Conservation (phyloP, 2,113 vertebrate genomes). For the Eulacestoma nigropectus region DNA sequence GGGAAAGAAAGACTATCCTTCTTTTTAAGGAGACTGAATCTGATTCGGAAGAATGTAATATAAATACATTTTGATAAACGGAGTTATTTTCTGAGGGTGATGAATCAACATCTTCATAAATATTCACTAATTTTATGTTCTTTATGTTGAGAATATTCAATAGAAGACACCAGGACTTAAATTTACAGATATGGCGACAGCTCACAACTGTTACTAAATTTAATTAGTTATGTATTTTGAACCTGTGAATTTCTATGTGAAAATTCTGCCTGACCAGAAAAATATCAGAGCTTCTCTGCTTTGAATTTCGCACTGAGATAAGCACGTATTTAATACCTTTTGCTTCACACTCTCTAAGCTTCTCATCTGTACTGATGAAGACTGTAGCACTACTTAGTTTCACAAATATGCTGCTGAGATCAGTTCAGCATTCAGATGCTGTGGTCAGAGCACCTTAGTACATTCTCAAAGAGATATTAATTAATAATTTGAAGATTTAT, state of each 20-base stretch:
- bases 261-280: neutral
- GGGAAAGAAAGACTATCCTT: neutral
- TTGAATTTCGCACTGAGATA: neutral
- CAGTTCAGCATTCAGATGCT: neutral
- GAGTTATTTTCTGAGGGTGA: neutral
- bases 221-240: neutral
- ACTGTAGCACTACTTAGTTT: neutral
- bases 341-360: neutral
- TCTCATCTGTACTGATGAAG: neutral
- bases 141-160: neutral
- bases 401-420: neutral
- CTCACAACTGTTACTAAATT: neutral
- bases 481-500: neutral
- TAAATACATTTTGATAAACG: neutral
- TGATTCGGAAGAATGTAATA: neutral
- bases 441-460: neutral
- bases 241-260: neutral
- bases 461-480: neutral
- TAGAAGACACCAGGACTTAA: neutral
- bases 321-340: neutral
- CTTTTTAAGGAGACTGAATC: neutral
- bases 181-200: neutral
- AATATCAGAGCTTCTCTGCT: neutral
- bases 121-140: neutral
- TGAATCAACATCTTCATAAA: neutral